Conservation (phyloP, 2,113 vertebrate species). For the Pteronura brasiliensis region DNA sequence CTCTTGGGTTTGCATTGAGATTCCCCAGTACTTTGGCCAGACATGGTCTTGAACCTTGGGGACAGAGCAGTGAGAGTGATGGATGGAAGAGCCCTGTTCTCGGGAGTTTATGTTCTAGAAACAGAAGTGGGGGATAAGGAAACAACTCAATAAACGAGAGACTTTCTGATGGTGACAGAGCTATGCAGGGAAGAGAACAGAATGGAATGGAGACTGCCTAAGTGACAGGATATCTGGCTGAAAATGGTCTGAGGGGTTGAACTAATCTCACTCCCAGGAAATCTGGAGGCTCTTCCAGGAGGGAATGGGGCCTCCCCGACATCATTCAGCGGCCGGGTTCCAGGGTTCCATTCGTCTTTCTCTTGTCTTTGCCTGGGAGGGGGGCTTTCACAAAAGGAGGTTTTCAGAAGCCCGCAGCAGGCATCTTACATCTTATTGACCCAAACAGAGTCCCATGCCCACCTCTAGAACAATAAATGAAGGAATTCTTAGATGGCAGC, state of each 20-base stretch:
- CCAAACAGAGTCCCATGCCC: background rate
- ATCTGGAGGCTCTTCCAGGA: background rate
- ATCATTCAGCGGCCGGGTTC: fast-evolving
- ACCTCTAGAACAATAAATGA: background rate
- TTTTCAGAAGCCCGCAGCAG: background rate
- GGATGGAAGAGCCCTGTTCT: background rate
- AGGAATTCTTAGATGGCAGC: background rate
- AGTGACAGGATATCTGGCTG: background rate
- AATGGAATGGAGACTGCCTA: background rate
- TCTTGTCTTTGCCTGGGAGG: background rate
- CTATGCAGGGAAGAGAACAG: background rate
- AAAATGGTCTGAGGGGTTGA: background rate
- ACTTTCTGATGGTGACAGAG: background rate
- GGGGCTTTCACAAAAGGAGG: background rate
- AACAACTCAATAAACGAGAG: background rate
- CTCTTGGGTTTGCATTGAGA: background rate
- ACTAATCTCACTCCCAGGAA: background rate
- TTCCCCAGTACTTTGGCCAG: background rate
- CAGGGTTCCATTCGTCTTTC: background rate
- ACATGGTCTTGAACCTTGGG: background rate
- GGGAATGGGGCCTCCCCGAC: background rate
- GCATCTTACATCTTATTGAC: background rate
- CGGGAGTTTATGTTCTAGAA: background rate
- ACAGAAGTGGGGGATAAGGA: background rate
- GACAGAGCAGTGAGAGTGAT: background rate